These are phyloP conservation scores for Etia nguti DNA, from an alignment of 2,113 vertebrate genomes.

Conservation along the genomic window DNA sequence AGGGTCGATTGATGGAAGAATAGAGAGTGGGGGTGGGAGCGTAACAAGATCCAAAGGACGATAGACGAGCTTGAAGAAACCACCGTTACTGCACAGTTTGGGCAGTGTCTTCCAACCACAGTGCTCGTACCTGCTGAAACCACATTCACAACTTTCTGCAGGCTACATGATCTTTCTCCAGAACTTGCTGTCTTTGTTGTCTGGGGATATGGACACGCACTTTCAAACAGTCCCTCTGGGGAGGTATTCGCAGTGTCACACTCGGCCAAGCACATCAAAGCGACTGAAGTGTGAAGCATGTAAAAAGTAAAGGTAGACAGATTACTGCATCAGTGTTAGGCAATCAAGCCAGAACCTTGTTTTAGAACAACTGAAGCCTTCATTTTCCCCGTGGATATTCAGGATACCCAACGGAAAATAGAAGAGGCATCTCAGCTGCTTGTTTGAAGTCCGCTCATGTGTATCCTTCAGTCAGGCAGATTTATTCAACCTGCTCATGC, in stretches of 20 bases:
- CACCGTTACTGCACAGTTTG: not conserved
- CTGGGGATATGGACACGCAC: not conserved
- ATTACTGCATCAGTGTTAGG: accelerated
- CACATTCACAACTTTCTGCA: not conserved
- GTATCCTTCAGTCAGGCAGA: not conserved
- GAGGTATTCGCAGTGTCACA: not conserved
- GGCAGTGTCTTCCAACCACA: not conserved
- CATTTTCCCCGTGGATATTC: not conserved
- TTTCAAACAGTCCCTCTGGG: not conserved
- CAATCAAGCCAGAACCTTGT: not conserved
- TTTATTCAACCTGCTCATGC: not conserved
- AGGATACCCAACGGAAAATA: not conserved
- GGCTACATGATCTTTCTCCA: not conserved
- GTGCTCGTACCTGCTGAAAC: not conserved
- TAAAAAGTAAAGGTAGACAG: accelerated
- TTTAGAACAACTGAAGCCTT: not conserved
- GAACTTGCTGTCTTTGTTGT: not conserved
- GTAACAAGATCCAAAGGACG: conserved; percentile 5
- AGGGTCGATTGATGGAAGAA: not conserved
- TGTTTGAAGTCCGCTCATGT: not conserved
- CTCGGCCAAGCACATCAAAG: not conserved
- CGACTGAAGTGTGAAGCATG: not conserved
- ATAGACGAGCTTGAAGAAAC: not conserved
- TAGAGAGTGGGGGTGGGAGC: not conserved
- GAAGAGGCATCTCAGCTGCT: not conserved